Base-by-base conservation (phyloP, 2,113 vertebrate genomes). In the Tragelaphus scriptus region DNA sequence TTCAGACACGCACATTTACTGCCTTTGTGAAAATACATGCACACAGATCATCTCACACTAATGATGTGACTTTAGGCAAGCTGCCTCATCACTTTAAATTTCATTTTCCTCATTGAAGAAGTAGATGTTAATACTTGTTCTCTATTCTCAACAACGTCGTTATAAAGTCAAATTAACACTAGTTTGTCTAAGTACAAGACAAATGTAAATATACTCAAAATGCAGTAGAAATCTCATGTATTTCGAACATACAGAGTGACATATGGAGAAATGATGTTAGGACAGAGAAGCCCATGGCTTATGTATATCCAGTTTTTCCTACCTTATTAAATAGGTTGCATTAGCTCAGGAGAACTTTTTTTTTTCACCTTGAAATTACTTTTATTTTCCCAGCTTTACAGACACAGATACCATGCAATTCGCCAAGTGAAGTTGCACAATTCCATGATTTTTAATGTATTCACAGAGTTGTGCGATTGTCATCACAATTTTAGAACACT, bases 121-220 rank as follows among this genome's bases (percentile, higher is more conserved):
- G 51, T 77, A 6, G 51, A 44, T 88, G 36, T 55, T 79, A 92
- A 30, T 68, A 90, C 40, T 86, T 49, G 12, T n/a, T 85, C 77
- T 88, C 21, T 92, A 90, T 92, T 96, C 68, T 28, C 6, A 16
- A 7, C 2, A 59, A 36, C 6, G 19, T 59, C 51, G 17, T 79
- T 79, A 26, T 1, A 96, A 97, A 97, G 82, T 80, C 77, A 58
- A 51, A 65, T 81, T 81, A 93, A 25, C 88, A 49, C 81, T 59
- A 63, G 11, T 81, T 59, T 80, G 6, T 81, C 77, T 36, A 58
- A 40, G 26, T 88, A 26, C 8, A 51, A 3, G 75, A 49, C 23
- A 91, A 85, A 85, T 95, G 53, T 44, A 92, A 81, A 86, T 75
- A 68, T 28, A 65, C n/a, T 90, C 71, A 85, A 86, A 96, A 56